Percentiles rank a stretch among this genome's conserved stretches.
These are phyloP conservation scores for Oreochromis mossambicus DNA, from an alignment of 2,797 vertebrate genomes.

Conservation along the genomic window DNA sequence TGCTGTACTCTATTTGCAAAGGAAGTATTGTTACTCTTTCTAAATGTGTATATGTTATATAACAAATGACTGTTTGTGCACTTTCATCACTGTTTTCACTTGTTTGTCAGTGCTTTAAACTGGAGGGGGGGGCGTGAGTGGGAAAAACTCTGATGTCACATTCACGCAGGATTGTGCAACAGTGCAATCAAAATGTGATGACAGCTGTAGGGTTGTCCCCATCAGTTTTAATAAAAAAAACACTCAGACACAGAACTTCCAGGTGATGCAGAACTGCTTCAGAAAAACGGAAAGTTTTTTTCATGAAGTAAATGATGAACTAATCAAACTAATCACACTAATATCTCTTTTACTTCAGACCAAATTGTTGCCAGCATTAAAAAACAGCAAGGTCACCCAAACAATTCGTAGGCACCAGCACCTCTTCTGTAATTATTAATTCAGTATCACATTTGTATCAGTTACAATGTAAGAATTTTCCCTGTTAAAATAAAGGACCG, in stretches of 20 bases:
- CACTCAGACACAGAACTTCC: neutral
- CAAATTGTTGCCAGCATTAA: neutral
- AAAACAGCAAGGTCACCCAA: neutral
- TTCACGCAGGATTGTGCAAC: neutral
- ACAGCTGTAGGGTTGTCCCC: neutral
- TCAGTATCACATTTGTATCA: neutral
- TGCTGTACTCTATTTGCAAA: neutral
- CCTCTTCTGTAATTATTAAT: accelerated
- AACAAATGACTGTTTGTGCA: neutral
- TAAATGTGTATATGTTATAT: neutral
- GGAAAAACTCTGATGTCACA: neutral
- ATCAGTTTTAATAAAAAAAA: neutral
- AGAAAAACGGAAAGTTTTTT: neutral
- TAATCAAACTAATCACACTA: neutral
- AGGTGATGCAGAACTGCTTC: neutral
- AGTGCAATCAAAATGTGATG: neutral
- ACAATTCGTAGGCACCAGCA: neutral
- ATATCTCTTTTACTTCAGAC: neutral
- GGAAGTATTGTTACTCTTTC: neutral
- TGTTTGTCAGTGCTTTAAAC: neutral
- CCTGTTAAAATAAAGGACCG: neutral
- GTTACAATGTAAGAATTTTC: neutral
- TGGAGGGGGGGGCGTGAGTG: neutral
- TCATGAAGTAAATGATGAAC: neutral
- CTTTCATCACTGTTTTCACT: neutral